phyloP scores from a whole-genome alignment of 2,888 invertebrate genomes.

The Lottia gigantea region DNA sequence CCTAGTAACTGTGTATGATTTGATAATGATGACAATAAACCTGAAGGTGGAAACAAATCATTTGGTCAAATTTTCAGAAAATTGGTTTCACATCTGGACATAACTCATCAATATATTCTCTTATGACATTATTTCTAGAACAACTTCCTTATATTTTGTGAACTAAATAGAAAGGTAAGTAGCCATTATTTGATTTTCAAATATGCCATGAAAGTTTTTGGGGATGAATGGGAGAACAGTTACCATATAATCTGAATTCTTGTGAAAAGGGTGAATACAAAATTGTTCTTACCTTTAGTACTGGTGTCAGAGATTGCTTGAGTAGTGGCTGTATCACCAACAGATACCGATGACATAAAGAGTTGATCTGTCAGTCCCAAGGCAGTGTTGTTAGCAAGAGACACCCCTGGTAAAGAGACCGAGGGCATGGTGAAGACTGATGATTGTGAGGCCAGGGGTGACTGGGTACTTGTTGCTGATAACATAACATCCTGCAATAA shows the following conservation, averaged over 20 bases:
- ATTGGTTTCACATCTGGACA: no score
- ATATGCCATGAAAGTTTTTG: no score
- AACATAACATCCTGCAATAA: constrained; percentile 67
- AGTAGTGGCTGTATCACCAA: constrained; percentile 46
- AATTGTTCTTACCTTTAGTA: constrained; percentile 38
- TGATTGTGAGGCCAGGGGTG: constrained; percentile 63
- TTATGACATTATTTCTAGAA: no score
- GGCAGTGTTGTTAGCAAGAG: constrained; percentile 53
- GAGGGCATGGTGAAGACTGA: constrained; percentile 62
- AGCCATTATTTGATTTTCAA: no score
- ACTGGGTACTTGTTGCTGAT: constrained; percentile 65
- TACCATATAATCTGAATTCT: no score
- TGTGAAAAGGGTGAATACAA: no score
- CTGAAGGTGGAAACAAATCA: constrained; percentile 26
- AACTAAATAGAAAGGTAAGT: no score
- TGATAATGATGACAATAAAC: constrained; percentile 47
- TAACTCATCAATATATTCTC: no score
- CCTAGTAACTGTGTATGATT: constrained; percentile 60
- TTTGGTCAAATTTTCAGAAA: not conserved
- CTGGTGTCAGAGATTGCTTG: constrained; percentile 41
- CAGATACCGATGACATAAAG: constrained; percentile 59
- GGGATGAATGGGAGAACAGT: no score
- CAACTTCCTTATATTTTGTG: no score
- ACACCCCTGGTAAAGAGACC: constrained; percentile 53
- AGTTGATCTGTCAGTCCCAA: constrained; percentile 59